Conservation (phyloP, 2,888 invertebrate genomes). For the Deilephila elpenor region DNA sequence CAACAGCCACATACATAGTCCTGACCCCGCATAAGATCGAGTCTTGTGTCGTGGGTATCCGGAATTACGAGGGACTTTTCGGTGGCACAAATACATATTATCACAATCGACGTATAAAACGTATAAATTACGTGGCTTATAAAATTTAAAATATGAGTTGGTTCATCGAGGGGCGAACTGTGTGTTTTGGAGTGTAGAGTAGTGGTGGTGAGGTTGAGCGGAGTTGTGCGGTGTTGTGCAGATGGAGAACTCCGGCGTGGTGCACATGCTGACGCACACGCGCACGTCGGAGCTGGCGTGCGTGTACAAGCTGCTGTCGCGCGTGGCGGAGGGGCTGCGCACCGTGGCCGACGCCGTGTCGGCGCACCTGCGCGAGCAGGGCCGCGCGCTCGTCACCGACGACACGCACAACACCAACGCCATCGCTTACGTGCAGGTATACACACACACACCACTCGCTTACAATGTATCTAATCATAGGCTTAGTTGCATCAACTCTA, state of each 20-base stretch:
- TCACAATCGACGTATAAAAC: no score
- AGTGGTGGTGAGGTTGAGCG: not conserved
- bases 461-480: not conserved
- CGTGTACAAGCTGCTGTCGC: conserved; percentile 98
- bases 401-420: conserved; percentile 96
- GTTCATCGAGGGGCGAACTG: not conserved
- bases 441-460: not conserved
- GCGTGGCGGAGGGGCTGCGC: conserved; percentile 96
- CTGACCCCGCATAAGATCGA: no score
- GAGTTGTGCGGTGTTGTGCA: conserved; percentile 58
- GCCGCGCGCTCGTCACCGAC: conserved; percentile 97
- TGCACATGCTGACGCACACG: conserved; percentile 98
- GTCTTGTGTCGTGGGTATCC: no score
- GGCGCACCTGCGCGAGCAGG: conserved; percentile 97
- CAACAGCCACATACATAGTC: no score
- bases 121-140: no score
- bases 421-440: conserved; percentile 94
- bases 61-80: no score
- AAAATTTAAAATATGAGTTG: no score
- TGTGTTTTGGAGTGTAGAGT: not conserved
- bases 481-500: not conserved
- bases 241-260: conserved; percentile 99
- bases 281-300: conserved; percentile 98
- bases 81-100: no score
- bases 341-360: conserved; percentile 98